phyloP scores from a whole-genome alignment of 2,888 invertebrate genomes.

The Melanotus villosus region DNA sequence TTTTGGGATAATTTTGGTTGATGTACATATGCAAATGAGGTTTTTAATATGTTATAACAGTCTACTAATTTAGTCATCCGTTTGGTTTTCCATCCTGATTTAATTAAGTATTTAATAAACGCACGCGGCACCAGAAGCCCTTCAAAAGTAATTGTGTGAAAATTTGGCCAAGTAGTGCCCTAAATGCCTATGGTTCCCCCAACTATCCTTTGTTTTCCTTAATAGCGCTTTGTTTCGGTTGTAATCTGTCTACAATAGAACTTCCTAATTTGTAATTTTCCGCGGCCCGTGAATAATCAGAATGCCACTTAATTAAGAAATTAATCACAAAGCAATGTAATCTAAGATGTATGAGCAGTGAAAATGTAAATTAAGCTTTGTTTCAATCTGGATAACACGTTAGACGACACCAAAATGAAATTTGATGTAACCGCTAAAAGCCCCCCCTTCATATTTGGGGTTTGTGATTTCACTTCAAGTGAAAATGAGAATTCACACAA shows the following conservation, averaged over 20 bases:
- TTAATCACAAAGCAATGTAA: conserved; percentile 40
- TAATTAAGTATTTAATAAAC: neutral
- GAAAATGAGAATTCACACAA: neutral
- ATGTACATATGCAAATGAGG: too few relatives aligned
- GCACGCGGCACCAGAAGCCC: neutral
- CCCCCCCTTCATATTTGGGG: conserved; percentile 9
- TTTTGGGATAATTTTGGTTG: too few relatives aligned
- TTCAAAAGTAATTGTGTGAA: neutral
- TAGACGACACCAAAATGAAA: conserved; percentile 28
- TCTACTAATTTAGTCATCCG: too few relatives aligned
- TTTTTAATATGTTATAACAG: too few relatives aligned
- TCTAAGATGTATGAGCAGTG: conserved; percentile 38
- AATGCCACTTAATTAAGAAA: conserved; percentile 38
- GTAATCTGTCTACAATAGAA: conserved; percentile 30
- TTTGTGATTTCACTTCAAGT: conserved; percentile 11
- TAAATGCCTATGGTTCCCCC: conserved; percentile 1
- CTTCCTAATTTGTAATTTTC: conserved; percentile 35
- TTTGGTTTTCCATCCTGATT: too few relatives aligned
- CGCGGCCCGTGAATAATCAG: conserved; percentile 33
- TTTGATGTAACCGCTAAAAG: conserved; percentile 27
- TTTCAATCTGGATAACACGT: conserved; percentile 36
- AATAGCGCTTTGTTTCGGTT: conserved; percentile 25
- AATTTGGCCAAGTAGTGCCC: conserved; percentile 7
- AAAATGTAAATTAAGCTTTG: conserved; percentile 39
- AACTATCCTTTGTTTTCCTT: conserved; percentile 24